Percentiles rank a stretch among this genome's conserved stretches.
These are phyloP conservation scores for Sebastes iracundus DNA, from an alignment of 2,797 vertebrate species.

Conservation along the genomic window DNA sequence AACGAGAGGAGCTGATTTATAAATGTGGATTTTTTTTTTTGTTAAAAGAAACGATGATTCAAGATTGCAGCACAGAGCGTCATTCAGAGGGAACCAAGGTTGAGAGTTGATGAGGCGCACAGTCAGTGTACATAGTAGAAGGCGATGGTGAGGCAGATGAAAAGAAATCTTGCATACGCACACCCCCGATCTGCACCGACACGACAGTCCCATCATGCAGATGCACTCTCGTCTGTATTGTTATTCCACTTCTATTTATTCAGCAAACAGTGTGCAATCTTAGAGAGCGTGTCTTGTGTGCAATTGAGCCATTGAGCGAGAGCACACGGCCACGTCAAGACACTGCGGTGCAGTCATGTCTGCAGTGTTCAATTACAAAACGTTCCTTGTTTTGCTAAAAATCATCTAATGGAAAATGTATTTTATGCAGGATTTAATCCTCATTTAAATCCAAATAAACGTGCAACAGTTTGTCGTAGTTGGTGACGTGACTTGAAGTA, in stretches of 20 bases:
- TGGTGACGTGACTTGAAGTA: neutral
- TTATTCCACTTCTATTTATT: conserved; percentile 35
- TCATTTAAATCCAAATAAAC: neutral
- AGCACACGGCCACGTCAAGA: neutral
- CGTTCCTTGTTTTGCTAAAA: neutral
- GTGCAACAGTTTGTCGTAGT: neutral
- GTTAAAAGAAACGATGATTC: conserved; percentile 20
- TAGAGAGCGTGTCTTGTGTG: conserved; percentile 1
- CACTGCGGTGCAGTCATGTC: neutral
- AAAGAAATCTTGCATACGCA: conserved; percentile 22
- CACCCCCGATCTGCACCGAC: conserved; percentile 9
- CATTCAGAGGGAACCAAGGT: conserved; percentile 12
- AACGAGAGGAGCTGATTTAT: conserved; percentile 30
- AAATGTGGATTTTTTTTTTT: conserved; percentile 32
- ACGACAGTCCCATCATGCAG: neutral
- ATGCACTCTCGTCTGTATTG: conserved; percentile 21
- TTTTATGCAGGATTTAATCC: neutral
- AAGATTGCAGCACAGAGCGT: conserved; percentile 12
- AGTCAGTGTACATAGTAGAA: conserved; percentile 4
- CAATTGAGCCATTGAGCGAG: conserved; percentile 12
- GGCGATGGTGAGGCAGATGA: conserved; percentile 30
- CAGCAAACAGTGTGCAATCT: conserved; percentile 18
- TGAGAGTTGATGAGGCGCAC: conserved; percentile 9
- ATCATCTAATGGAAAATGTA: neutral
- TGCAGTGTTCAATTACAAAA: neutral